Percentiles rank a stretch among this genome's conserved stretches.
Conservation (phyloP, 2,888 invertebrate genomes). For the Andrena dorsata region DNA sequence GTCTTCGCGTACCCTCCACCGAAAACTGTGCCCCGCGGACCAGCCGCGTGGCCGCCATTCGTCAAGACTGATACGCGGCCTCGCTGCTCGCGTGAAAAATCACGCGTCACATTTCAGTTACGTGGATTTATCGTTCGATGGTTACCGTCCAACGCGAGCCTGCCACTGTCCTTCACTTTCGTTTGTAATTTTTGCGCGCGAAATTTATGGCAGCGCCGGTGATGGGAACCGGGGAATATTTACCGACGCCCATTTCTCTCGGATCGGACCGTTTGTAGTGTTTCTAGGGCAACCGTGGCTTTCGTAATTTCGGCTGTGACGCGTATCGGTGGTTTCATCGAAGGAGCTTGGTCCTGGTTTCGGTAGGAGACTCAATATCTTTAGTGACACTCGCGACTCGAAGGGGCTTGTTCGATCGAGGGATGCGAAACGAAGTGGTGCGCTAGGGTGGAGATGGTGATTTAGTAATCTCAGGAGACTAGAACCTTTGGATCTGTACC, state of each 20-base stretch:
- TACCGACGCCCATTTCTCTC: conserved; percentile 11
- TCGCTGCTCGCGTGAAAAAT: conserved; percentile 40
- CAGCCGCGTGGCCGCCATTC: conserved; percentile 3
- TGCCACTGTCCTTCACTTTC: conserved; percentile 24
- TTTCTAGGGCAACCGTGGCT: no score
- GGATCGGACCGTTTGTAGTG: not conserved
- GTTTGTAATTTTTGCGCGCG: conserved; percentile 45
- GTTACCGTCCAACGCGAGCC: not conserved
- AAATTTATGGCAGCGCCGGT: conserved; percentile 26
- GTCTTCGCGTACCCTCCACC: not conserved
- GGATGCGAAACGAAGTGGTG: no score
- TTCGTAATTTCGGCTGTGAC: conserved; percentile 12
- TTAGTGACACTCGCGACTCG: not conserved
- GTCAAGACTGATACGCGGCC: not conserved
- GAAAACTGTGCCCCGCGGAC: not conserved
- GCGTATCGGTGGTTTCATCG: conserved; percentile 5
- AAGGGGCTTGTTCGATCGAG: no score
- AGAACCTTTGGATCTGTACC: no score
- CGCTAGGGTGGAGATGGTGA: no score
- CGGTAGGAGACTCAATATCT: not conserved
- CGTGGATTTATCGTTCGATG: conserved; percentile 47
- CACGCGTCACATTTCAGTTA: conserved; percentile 42
- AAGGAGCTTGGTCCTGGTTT: not conserved
- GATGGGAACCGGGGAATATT: conserved; percentile 17
- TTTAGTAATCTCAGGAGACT: no score